These are phyloP conservation scores for Phalacrocorax carbo DNA, from an alignment of 2,113 vertebrate species.

Conservation along the genomic window DNA sequence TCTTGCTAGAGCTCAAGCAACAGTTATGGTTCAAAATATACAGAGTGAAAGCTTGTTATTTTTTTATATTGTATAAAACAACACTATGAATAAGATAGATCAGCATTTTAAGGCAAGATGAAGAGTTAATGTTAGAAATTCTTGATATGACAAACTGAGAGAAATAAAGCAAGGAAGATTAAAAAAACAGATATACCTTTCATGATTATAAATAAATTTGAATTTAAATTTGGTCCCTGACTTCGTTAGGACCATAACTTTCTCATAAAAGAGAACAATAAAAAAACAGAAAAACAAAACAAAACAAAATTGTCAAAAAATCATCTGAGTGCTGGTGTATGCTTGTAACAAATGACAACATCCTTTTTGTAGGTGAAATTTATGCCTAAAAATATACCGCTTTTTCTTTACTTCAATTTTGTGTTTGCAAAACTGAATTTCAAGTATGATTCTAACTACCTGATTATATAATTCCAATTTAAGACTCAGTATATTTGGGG, in stretches of 20 bases:
- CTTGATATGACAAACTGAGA: background rate
- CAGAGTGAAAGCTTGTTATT: background rate
- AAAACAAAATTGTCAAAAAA: background rate
- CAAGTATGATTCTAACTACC: background rate
- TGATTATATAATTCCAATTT: background rate
- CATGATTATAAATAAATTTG: background rate
- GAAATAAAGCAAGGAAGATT: background rate
- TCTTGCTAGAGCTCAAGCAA: background rate
- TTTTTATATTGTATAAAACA: background rate
- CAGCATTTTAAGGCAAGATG: background rate
- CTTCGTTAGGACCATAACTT: background rate
- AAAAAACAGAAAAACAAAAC: accelerated
- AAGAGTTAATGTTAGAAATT: background rate
- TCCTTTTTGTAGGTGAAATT: background rate
- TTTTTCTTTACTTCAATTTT: background rate
- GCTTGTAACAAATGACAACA: background rate
- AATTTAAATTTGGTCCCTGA: background rate
- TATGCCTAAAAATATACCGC: background rate
- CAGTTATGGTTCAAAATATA: background rate
- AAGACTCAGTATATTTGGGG: background rate
- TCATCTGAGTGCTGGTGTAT: background rate
- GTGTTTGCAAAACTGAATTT: background rate
- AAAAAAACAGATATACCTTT: background rate
- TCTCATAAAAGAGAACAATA: background rate
- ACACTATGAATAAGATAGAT: background rate